Evolutionary conservation across 2,888 invertebrate genomes (phyloP).

Genomic region (Caradrina clavipalpis): DNA sequence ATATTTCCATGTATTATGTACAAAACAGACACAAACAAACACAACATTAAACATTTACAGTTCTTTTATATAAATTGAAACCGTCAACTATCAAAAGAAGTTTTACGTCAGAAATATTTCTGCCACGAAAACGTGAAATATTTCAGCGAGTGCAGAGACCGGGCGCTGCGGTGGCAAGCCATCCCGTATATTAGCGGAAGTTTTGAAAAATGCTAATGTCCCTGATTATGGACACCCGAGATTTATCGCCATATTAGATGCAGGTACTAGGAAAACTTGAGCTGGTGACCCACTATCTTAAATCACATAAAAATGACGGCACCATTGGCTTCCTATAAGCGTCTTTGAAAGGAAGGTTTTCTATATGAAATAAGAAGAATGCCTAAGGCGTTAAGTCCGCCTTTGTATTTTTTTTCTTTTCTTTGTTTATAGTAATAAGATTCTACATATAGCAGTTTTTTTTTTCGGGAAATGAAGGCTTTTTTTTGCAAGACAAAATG

Average conservation of each 20-base stretch:
- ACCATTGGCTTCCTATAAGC: neutral
- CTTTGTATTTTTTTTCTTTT: neutral
- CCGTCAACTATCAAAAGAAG: neutral
- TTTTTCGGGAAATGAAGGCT: too few species aligned
- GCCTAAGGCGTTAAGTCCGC: too few species aligned
- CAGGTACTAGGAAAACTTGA: constrained; percentile 30
- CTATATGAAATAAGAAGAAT: neutral
- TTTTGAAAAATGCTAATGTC: constrained; percentile 72
- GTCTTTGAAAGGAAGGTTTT: constrained; percentile 9
- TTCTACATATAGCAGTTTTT: too few species aligned
- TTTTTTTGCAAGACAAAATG: too few species aligned
- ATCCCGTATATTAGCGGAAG: constrained; percentile 59
- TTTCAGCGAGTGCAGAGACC: constrained; percentile 6
- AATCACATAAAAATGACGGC: constrained; percentile 29
- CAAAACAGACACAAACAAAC: too few species aligned
- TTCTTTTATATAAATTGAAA: neutral
- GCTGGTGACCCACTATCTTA: constrained; percentile 21
- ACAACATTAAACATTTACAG: neutral
- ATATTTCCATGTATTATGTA: too few species aligned
- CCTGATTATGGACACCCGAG: constrained; percentile 48
- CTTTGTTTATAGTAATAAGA: too few species aligned
- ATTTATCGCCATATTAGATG: constrained; percentile 64
- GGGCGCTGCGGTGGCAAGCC: constrained; percentile 49
- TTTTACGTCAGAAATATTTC: constrained; percentile 6
- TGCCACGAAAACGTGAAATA: constrained; percentile 23